These are phyloP conservation scores for Mercenaria mercenaria DNA, from an alignment of 1,140 invertebrate genomes.

Conservation along the genomic window DNA sequence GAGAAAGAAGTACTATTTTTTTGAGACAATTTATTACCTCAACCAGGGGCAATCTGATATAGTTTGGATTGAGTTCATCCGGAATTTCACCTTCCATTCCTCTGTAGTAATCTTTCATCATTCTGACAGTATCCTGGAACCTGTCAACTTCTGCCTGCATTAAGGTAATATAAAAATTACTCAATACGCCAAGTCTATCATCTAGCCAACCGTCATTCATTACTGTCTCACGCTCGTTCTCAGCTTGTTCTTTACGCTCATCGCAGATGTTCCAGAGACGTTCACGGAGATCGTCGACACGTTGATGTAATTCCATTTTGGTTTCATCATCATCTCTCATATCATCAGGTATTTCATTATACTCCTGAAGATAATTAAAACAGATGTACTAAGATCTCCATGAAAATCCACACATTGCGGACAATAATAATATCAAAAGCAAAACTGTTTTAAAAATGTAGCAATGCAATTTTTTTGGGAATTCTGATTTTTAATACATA, in stretches of 20 bases:
- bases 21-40: too few species aligned
- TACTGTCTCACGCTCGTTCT: conserved; percentile 83
- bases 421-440: too few species aligned
- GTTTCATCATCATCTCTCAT: conserved; percentile 86
- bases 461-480: too few species aligned
- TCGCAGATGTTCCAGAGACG: conserved; percentile 86
- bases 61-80: conserved; percentile 82
- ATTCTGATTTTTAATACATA: too few species aligned
- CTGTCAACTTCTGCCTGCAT: conserved; percentile 86
- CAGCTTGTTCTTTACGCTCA: conserved; percentile 85
- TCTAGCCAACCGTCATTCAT: conserved; percentile 86
- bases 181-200: conserved; percentile 84
- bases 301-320: conserved; percentile 85
- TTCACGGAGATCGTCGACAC: conserved; percentile 85
- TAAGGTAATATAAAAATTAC: conserved; percentile 85
- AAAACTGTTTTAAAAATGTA: too few species aligned
- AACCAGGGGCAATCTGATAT: conserved; percentile 83
- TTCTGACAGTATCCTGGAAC: conserved; percentile 84
- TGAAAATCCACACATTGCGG: too few species aligned
- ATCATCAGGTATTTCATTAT: conserved; percentile 85
- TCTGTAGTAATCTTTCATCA: conserved; percentile 86
- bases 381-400: too few species aligned
- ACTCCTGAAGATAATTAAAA: conserved; percentile 78
- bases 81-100: conserved; percentile 85
- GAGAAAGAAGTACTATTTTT: too few species aligned